A percentile compares a stretch with the other conserved stretches of the same genome.
Conservation (phyloP, 2,797 vertebrate genomes). For the Enteromius argenteus region DNA sequence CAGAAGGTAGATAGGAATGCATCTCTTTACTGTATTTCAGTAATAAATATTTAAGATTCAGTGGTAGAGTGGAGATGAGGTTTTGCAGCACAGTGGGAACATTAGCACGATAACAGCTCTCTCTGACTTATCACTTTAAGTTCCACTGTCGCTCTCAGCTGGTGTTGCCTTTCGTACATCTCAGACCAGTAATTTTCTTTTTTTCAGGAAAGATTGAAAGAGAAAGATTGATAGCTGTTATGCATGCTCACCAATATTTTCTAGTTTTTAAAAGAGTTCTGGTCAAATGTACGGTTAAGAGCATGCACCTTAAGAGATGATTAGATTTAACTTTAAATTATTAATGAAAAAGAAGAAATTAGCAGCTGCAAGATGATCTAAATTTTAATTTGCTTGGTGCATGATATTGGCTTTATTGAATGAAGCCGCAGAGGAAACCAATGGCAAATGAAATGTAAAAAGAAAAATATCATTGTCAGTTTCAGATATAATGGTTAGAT, state of each 20-base stretch:
- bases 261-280: not conserved
- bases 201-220: constrained; percentile 13
- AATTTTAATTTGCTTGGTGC: not conserved
- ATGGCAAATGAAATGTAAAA: not conserved
- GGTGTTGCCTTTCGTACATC: constrained; percentile 18
- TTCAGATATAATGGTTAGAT: constrained; percentile 6
- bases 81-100: constrained; percentile 21
- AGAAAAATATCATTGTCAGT: not conserved
- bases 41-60: constrained; percentile 34
- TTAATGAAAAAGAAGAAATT: not conserved
- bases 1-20: constrained; percentile 19
- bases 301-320: constrained; percentile 1
- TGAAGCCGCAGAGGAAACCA: not conserved
- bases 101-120: constrained; percentile 14
- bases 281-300: not conserved
- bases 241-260: not conserved
- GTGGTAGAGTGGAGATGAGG: not conserved
- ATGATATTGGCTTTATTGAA: not conserved
- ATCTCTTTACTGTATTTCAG: not conserved
- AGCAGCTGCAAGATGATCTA: not conserved
- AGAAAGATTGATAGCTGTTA: not conserved
- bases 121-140: constrained; percentile 18
- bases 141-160: constrained; percentile 14
- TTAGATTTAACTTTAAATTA: not conserved
- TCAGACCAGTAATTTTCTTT: not conserved